Conservation (phyloP, 2,797 vertebrate species). For the Megalops cyprinoides region DNA sequence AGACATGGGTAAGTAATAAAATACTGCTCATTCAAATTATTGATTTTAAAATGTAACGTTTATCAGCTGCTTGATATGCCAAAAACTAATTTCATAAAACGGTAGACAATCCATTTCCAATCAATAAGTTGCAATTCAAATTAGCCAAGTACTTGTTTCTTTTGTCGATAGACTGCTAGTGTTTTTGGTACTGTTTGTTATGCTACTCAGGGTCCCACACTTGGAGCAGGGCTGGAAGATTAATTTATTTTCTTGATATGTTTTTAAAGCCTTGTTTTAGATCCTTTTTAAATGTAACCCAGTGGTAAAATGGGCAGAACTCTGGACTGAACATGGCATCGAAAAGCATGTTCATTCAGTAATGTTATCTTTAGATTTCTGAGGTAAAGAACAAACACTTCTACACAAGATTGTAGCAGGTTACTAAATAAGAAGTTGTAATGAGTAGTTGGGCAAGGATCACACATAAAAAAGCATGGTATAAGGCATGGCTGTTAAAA, state of each 20-base stretch:
- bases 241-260: background rate
- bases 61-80: no score
- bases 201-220: background rate
- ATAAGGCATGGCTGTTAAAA: no score
- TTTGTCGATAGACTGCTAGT: background rate
- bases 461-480: no score
- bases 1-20: conserved; percentile 78
- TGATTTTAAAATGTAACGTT: background rate
- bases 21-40: background rate
- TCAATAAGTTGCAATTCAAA: no score
- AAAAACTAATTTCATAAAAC: no score
- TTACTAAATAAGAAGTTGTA: background rate
- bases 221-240: background rate
- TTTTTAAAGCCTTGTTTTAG: background rate
- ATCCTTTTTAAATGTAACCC: background rate
- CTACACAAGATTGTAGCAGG: background rate
- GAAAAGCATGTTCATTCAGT: no score
- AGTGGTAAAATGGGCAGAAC: background rate
- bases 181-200: background rate
- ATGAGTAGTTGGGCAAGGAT: no score
- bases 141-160: no score
- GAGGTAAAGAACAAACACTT: background rate
- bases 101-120: no score
- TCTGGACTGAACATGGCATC: no score
- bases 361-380: background rate